Percentiles rank a stretch among this genome's conserved stretches.
phyloP scores from a whole-genome alignment of 2,888 invertebrate genomes.

The Cacoxenus indagator region DNA sequence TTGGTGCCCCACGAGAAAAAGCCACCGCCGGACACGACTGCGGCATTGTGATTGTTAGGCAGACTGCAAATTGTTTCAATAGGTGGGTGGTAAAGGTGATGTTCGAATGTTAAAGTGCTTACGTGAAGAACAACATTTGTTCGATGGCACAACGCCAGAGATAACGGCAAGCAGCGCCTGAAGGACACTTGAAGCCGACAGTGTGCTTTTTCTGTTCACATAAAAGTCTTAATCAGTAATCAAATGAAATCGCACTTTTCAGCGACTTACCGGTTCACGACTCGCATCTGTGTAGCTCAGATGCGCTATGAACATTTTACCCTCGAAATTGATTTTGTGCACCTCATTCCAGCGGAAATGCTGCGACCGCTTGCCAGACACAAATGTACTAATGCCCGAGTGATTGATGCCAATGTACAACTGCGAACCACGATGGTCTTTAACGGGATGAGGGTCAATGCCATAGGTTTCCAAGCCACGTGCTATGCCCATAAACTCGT shows the following conservation, averaged over 20 bases:
- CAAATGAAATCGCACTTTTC: too few species aligned
- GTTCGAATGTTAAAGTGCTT: conserved; percentile 69
- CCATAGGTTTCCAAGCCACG: conserved; percentile 96
- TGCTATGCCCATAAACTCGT: conserved; percentile 91
- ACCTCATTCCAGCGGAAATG: conserved; percentile 97
- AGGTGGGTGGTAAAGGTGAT: not conserved
- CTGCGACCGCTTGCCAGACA: conserved; percentile 91
- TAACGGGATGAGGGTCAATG: conserved; percentile 97
- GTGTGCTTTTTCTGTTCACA: conserved; percentile 94
- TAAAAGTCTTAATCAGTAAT: conserved; percentile 18
- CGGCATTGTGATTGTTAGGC: conserved; percentile 88
- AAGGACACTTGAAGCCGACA: conserved; percentile 95
- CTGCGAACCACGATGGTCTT: conserved; percentile 93
- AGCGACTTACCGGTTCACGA: conserved; percentile 64
- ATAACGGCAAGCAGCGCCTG: conserved; percentile 92
- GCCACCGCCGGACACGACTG: conserved; percentile 90
- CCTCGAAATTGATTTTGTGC: conserved; percentile 96
- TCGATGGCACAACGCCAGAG: conserved; percentile 98
- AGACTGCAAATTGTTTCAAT: conserved; percentile 78
- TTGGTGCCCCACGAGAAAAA: conserved; percentile 95
- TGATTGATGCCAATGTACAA: conserved; percentile 96
- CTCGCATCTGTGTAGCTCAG: conserved; percentile 91
- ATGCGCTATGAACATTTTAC: conserved; percentile 97
- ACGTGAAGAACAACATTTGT: conserved; percentile 99
- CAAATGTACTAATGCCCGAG: conserved; percentile 94